Evolutionary conservation across 2,888 invertebrate species (phyloP).

Genomic region (Tigriopus californicus): DNA sequence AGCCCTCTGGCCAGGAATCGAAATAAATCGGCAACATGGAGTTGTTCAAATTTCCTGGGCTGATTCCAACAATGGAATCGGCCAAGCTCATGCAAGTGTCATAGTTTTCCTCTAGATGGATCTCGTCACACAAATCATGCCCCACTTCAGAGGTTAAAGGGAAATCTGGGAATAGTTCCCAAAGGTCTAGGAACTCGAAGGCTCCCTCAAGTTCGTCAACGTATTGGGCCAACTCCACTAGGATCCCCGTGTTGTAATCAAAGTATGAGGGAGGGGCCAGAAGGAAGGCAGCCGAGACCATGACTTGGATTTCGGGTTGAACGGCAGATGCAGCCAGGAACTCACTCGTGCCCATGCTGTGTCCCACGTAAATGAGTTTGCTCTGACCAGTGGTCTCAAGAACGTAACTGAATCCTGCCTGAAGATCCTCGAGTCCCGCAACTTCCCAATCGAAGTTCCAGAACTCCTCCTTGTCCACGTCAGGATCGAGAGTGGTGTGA

Average conservation of each 20-base stretch:
- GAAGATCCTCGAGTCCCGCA: not conserved
- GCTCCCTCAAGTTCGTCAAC: not conserved
- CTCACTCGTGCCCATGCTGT: not conserved
- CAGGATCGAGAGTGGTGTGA: not conserved
- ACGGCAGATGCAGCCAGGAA: not conserved
- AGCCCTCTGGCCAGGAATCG: not conserved
- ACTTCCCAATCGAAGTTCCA: constrained; percentile 9
- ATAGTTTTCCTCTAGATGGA: not conserved
- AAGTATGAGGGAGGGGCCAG: not conserved
- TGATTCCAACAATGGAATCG: not conserved
- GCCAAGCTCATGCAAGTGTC: not conserved
- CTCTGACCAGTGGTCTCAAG: not conserved
- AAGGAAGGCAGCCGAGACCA: not conserved
- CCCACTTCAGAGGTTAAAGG: not conserved
- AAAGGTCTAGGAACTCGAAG: not conserved
- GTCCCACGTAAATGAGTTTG: not conserved
- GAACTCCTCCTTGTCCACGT: not conserved
- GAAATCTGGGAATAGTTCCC: not conserved
- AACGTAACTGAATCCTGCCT: not conserved
- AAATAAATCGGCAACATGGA: not conserved
- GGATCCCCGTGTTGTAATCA: not conserved
- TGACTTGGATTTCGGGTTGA: not conserved
- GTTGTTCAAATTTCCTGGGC: not conserved
- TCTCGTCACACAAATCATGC: not conserved
- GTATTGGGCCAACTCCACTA: not conserved